Evolutionary conservation across 2,888 invertebrate species (phyloP).

Genomic region (Chaetogeoica ovagalla): DNA sequence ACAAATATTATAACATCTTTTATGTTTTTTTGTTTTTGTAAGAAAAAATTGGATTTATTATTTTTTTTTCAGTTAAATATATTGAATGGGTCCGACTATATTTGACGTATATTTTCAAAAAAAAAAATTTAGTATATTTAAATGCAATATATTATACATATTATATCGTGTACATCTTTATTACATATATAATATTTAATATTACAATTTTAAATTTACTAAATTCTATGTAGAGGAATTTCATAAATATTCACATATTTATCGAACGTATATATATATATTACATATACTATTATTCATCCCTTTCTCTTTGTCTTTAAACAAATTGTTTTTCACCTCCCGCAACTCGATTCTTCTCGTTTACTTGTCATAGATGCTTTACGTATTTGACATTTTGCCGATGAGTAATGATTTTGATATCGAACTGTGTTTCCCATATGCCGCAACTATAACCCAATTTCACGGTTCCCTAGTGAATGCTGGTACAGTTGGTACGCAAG

Average conservation of each 20-base stretch:
- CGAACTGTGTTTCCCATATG: slow-evolving; percentile 10
- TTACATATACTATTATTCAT: neutral
- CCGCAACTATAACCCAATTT: slow-evolving; percentile 6
- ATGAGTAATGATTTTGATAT: slow-evolving; percentile 27
- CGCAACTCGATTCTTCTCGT: neutral
- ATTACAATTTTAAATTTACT: neutral
- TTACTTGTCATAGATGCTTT: neutral
- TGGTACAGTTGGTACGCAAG: neutral
- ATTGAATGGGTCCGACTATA: too few species aligned
- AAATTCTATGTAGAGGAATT: neutral
- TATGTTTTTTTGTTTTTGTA: too few species aligned
- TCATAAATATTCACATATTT: too few species aligned
- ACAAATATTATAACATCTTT: too few species aligned
- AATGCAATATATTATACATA: neutral
- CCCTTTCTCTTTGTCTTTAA: neutral
- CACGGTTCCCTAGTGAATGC: slow-evolving; percentile 34
- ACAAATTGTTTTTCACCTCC: neutral
- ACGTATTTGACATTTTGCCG: slow-evolving; percentile 22
- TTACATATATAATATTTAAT: neutral
- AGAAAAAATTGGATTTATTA: too few species aligned
- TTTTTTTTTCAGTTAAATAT: too few species aligned
- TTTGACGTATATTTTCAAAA: neutral
- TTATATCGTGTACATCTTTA: neutral
- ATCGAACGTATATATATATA: neutral
- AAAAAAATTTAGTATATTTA: neutral